phyloP scores from a whole-genome alignment of 1,140 invertebrate genomes.

The Drosophila simulans region DNA sequence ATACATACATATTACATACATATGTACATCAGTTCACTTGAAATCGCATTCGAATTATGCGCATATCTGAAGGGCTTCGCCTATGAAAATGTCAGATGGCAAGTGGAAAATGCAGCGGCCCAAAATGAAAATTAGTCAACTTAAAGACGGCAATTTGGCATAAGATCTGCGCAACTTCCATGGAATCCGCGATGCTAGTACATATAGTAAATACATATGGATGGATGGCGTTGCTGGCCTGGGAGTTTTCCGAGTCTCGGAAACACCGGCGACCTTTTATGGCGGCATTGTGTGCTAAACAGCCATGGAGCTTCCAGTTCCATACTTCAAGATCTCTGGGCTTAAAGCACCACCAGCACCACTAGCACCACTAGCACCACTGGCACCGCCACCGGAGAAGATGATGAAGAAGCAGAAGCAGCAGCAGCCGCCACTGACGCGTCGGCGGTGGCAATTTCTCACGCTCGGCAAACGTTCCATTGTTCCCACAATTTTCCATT shows the following conservation, averaged over 20 bases:
- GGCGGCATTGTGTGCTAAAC: slow-evolving; percentile 80
- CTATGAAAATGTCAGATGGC: slow-evolving; percentile 35
- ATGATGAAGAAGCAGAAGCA: slow-evolving; percentile 11
- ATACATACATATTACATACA: too few species aligned
- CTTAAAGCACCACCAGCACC: slow-evolving; percentile 37
- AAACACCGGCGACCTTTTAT: slow-evolving; percentile 67
- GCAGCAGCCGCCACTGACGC: slow-evolving; percentile 21
- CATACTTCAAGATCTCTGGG: slow-evolving; percentile 18
- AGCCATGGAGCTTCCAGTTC: slow-evolving; percentile 37
- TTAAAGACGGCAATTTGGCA: slow-evolving; percentile 65
- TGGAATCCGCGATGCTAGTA: slow-evolving; percentile 1
- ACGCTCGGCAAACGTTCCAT: slow-evolving; percentile 64
- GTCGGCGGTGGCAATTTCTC: slow-evolving; percentile 63
- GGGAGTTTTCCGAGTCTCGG: slow-evolving; percentile 32
- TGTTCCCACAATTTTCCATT: slow-evolving; percentile 83
- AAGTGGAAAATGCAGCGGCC: slow-evolving; percentile 45
- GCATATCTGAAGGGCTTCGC: slow-evolving; percentile 45
- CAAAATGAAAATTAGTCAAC: slow-evolving; percentile 71
- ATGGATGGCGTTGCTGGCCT: slow-evolving; percentile 19
- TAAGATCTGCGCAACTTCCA: slow-evolving; percentile 24
- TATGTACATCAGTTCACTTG: background rate
- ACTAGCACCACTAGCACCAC: background rate
- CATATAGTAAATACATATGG: slow-evolving; percentile 6
- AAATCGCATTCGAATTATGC: slow-evolving; percentile 52
- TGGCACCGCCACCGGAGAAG: background rate